Evolutionary conservation across 2,888 invertebrate species (phyloP).

Genomic region (Pomacea canaliculata): DNA sequence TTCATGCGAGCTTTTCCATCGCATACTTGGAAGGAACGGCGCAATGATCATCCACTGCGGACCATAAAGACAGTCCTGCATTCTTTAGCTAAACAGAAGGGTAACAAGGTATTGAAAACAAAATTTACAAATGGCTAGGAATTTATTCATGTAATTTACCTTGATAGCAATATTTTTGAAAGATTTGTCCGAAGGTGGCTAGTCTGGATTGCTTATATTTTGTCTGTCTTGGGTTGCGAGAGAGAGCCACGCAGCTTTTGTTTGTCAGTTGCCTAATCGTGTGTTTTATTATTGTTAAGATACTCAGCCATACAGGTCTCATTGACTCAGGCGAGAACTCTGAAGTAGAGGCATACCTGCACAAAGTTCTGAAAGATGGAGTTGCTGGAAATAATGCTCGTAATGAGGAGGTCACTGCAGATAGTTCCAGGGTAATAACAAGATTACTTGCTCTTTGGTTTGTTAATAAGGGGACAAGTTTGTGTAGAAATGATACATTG

Average conservation of each 20-base stretch:
- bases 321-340: constrained; percentile 79
- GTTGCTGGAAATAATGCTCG: constrained; percentile 41
- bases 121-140: too few relatives aligned
- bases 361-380: constrained; percentile 71
- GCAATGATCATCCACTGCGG: constrained; percentile 81
- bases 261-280: too few relatives aligned
- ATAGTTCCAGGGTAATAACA: constrained; percentile 39
- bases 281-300: constrained; percentile 56
- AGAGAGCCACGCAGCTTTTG: too few relatives aligned
- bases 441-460: background rate
- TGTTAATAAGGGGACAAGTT: too few relatives aligned
- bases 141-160: too few relatives aligned
- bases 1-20: constrained; percentile 91
- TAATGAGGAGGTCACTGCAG: constrained; percentile 44
- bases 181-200: too few relatives aligned
- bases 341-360: constrained; percentile 87
- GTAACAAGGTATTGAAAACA: constrained; percentile 73
- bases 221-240: too few relatives aligned
- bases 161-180: too few relatives aligned
- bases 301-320: constrained; percentile 78
- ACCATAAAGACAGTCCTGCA: constrained; percentile 95
- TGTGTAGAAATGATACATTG: too few relatives aligned
- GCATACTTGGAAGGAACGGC: constrained; percentile 86
- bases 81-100: constrained; percentile 89
- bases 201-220: too few relatives aligned